Base-by-base conservation (phyloP, 2,113 vertebrate genomes). In the Rana temporaria region DNA sequence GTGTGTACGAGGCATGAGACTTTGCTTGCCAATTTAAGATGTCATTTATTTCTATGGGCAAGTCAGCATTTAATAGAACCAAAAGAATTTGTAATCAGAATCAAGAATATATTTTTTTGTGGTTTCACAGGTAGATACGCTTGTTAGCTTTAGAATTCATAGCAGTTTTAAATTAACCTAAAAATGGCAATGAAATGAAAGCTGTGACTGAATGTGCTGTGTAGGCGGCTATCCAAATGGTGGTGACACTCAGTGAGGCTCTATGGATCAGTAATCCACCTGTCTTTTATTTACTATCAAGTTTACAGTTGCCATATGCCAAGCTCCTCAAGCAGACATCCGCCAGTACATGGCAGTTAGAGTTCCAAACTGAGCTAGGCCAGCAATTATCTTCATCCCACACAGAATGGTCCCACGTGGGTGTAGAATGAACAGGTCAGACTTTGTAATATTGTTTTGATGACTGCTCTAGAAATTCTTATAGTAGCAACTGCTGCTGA, bases 271-370 rank as follows among this genome's bases (percentile, higher is more conserved):
- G 20, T 82, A 53, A 64, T 30, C 30, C 62, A 53, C 30, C 48
- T 56, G 60, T 66, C 80, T 66, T 82, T 75, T 52, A 74, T 72
- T 74, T 74, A 72, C 57, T 60, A 52, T 24, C 19, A 72, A 42
- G 20, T 53, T 15, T 32, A 34, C 22, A 73, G 18, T 34, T 34
- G 42, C 26, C 42, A 60, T 56, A n/a, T 79, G 55, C 30, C 64
- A 69, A 17, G 16, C 56, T 63, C 14, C 24, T 81, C 68, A 81
- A 32, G 79, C 79, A 81, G 79, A 81, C 65, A 73, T 81, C 79
- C 79, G 42, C 69, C 69, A 65, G 71, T 70, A 81, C 30, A 42
- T 56, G 19, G 69, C 42, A 65, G 9, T 42, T 42, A 30, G 26
- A 30, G 42, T 48, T 6, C 8, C 42, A 48, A 8, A 48, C 42